phyloP scores from a whole-genome alignment of 2,797 vertebrate genomes.

The Graptemys geographica region DNA sequence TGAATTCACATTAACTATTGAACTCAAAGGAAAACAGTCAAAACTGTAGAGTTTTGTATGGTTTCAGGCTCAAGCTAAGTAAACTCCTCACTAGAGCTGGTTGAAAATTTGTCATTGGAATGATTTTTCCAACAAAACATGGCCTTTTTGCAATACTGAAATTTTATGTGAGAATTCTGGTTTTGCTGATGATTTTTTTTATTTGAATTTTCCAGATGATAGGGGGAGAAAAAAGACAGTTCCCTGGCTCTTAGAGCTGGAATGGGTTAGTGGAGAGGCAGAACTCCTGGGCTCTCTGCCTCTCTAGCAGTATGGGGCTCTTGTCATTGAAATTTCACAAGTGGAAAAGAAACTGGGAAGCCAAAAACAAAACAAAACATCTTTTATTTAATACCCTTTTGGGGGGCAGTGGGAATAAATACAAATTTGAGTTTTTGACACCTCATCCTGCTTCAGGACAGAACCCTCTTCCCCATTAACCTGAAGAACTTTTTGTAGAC shows the following conservation, averaged over 20 bases:
- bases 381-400: not conserved
- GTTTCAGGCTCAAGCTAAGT: not conserved
- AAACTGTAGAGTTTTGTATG: accelerated
- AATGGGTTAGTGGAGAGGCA: not conserved
- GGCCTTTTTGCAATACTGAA: not conserved
- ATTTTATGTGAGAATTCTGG: not conserved
- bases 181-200: not conserved
- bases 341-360: not conserved
- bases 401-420: not conserved
- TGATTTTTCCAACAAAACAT: not conserved
- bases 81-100: not conserved
- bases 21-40: not conserved
- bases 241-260: not conserved
- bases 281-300: not conserved
- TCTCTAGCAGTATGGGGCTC: not conserved
- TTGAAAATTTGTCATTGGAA: not conserved
- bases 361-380: not conserved
- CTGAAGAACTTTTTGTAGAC: not conserved
- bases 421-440: not conserved
- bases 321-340: not conserved
- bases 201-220: not conserved
- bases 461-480: not conserved
- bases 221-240: not conserved
- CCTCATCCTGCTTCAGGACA: not conserved
- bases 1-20: not conserved